Conservation (phyloP, 2,113 vertebrate species). For the Calidris pygmaea region DNA sequence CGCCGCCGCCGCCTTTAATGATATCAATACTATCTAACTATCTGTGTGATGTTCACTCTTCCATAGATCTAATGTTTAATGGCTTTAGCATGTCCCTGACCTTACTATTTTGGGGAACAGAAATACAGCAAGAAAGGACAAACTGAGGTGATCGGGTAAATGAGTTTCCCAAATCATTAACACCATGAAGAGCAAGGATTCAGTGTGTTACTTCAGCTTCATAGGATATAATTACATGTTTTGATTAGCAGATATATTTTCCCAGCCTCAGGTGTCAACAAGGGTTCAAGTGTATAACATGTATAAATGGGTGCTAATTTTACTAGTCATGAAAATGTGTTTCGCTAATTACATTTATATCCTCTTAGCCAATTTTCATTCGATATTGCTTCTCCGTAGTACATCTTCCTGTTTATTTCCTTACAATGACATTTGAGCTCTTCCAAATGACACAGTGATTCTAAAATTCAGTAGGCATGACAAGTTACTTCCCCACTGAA, state of each 20-base stretch:
- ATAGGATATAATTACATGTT: constrained; percentile 73
- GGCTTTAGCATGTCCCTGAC: neutral
- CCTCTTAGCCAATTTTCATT: constrained; percentile 59
- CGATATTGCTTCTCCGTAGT: constrained; percentile 6
- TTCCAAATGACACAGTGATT: neutral
- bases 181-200: constrained; percentile 56
- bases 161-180: constrained; percentile 67
- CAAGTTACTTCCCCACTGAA: neutral
- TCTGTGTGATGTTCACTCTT: neutral
- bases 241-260: constrained; percentile 73
- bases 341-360: constrained; percentile 65
- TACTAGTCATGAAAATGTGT: constrained; percentile 64
- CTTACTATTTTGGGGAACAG: constrained; percentile 44
- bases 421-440: constrained; percentile 42
- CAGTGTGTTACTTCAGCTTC: constrained; percentile 61
- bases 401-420: constrained; percentile 47
- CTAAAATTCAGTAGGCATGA: neutral
- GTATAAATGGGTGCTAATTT: constrained; percentile 72
- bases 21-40: constrained; percentile 2
- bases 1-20: neutral
- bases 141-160: neutral
- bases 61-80: neutral
- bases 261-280: constrained; percentile 70
- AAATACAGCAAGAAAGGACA: constrained; percentile 28
- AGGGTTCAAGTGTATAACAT: constrained; percentile 70